Conservation (phyloP, 1,140 invertebrate genomes). For the Diabrotica virgifera region DNA sequence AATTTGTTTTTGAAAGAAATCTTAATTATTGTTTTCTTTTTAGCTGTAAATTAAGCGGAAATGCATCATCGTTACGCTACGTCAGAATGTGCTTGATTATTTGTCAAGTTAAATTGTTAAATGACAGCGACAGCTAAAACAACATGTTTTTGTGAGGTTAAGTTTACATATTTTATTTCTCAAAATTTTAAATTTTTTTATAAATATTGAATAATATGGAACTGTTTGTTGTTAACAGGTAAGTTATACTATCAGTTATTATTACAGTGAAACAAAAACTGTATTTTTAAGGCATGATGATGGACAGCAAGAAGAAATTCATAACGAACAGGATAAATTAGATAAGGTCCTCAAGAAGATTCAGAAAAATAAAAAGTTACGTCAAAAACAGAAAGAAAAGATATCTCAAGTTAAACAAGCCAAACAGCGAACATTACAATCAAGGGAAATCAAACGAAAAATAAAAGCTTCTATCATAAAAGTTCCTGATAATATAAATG, state of each 20-base stretch:
- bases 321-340: conserved; percentile 39
- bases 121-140: too few relatives aligned
- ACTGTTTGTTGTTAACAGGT: conserved; percentile 43
- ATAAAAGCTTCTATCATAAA: conserved; percentile 23
- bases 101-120: too few relatives aligned
- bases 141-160: too few relatives aligned
- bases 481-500: conserved; percentile 26
- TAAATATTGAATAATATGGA: conserved; percentile 26
- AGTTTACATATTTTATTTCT: too few relatives aligned
- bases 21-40: too few relatives aligned
- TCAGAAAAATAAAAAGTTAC: conserved; percentile 36
- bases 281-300: conserved; percentile 32
- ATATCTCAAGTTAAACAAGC: conserved; percentile 23
- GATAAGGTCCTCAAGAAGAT: conserved; percentile 35
- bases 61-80: too few relatives aligned
- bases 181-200: too few relatives aligned
- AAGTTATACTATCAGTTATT: conserved; percentile 20
- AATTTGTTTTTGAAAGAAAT: too few relatives aligned
- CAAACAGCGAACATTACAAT: conserved; percentile 28
- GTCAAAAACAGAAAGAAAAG: conserved; percentile 34
- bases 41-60: too few relatives aligned
- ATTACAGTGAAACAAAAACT: conserved; percentile 5
- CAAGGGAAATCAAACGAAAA: conserved; percentile 29
- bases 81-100: too few relatives aligned
- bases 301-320: conserved; percentile 19